phyloP scores from a whole-genome alignment of 2,113 vertebrate species.

The Coturnix japonica region DNA sequence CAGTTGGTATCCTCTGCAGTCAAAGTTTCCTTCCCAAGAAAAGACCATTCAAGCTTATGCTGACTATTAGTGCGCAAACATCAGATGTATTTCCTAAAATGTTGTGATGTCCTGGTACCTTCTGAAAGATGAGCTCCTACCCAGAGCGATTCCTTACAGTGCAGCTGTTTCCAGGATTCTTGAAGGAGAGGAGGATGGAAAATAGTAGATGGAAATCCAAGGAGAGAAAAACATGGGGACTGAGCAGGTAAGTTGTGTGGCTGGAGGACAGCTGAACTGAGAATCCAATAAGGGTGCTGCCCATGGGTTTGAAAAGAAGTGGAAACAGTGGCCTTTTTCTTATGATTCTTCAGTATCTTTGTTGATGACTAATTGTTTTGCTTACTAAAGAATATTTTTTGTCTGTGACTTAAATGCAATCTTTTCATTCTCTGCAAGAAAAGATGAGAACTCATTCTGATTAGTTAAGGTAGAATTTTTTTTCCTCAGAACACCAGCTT shows the following conservation, averaged over 20 bases:
- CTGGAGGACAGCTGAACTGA: neutral
- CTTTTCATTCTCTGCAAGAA: neutral
- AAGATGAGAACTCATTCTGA: neutral
- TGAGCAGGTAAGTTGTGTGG: neutral
- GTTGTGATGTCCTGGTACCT: neutral
- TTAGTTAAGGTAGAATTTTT: neutral
- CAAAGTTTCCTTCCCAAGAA: neutral
- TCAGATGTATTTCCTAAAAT: neutral
- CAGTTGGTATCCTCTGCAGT: neutral
- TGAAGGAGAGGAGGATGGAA: neutral
- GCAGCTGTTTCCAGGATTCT: neutral
- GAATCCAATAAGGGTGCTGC: neutral
- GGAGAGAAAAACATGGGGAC: neutral
- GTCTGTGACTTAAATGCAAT: neutral
- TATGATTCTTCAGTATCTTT: neutral
- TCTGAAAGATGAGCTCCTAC: neutral
- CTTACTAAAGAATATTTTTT: neutral
- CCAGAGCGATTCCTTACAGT: neutral
- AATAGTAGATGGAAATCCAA: neutral
- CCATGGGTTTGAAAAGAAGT: neutral
- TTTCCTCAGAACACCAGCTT: neutral
- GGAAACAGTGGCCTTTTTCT: neutral
- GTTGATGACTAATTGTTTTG: neutral
- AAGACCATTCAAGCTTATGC: neutral
- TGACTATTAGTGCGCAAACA: neutral